These are phyloP conservation scores for Geodia barretti DNA, from an alignment of 37 sponge, comb jelly and placozoan species.

Conservation along the genomic window DNA sequence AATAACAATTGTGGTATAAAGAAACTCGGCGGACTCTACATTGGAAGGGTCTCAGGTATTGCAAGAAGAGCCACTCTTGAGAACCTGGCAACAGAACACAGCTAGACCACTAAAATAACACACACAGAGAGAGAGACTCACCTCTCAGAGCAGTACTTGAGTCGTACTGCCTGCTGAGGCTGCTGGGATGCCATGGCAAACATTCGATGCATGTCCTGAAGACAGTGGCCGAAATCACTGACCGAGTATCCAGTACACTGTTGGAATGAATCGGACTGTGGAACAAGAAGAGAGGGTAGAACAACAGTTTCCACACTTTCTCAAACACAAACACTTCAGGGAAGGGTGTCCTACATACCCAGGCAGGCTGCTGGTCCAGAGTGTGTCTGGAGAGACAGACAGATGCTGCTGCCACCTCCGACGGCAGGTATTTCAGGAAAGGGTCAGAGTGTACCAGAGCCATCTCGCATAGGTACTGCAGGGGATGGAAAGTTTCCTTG, in stretches of 20 bases:
- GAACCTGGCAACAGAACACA: not conserved
- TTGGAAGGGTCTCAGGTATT: not conserved
- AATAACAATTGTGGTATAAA: not conserved
- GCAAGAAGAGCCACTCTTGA: not conserved
- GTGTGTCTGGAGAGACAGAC: slow-evolving; percentile 82
- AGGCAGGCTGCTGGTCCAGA: slow-evolving; percentile 47
- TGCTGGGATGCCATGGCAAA: slow-evolving; percentile 58
- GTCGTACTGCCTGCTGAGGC: slow-evolving; percentile 77
- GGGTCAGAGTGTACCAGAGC: slow-evolving; percentile 66
- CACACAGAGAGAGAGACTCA: slow-evolving; percentile 3
- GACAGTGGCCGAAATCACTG: slow-evolving; percentile 67
- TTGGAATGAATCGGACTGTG: slow-evolving; percentile 53
- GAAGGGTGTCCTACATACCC: slow-evolving; percentile 51
- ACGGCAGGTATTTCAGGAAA: slow-evolving; percentile 81
- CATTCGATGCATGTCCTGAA: slow-evolving; percentile 63
- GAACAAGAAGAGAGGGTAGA: too few species aligned
- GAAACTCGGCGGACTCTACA: not conserved
- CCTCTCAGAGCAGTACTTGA: slow-evolving; percentile 64
- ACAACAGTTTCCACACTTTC: not conserved
- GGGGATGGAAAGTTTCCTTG: not conserved
- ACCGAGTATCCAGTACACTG: slow-evolving; percentile 67
- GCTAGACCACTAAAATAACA: not conserved
- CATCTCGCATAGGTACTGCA: slow-evolving; percentile 80
- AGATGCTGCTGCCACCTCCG: slow-evolving; percentile 80
- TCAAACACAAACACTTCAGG: not conserved